Conservation (phyloP, 1,140 invertebrate species). For the Ceratosolen solmsi region DNA sequence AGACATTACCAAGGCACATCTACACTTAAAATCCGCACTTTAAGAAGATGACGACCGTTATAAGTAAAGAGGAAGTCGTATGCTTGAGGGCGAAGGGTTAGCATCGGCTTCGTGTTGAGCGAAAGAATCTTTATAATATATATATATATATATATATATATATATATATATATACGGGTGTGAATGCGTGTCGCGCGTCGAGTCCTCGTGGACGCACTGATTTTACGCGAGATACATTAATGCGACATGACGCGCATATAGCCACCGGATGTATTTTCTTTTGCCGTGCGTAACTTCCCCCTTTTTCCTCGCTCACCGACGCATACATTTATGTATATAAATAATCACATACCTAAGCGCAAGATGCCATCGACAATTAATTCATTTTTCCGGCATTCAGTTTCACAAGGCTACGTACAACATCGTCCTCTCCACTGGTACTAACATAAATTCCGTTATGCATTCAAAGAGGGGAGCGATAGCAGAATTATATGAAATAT, state of each 20-base stretch:
- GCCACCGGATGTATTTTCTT: conserved; percentile 52
- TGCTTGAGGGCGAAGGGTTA: conserved; percentile 38
- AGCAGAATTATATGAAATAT: too few relatives aligned
- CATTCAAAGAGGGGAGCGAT: not conserved
- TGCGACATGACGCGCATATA: conserved; percentile 61
- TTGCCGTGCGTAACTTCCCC: conserved; percentile 25
- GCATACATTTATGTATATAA: conserved; percentile 29
- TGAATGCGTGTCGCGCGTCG: conserved; percentile 67
- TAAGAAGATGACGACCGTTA: conserved; percentile 30
- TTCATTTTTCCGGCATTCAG: conserved; percentile 44
- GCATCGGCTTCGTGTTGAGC: not conserved
- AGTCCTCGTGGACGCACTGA: conserved; percentile 67
- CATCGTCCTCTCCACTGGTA: conserved; percentile 5
- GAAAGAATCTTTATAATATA: conserved; percentile 21
- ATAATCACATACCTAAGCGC: conserved; percentile 15
- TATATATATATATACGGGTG: conserved; percentile 22
- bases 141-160: not conserved
- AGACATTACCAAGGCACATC: conserved; percentile 14
- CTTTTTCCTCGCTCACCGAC: not conserved
- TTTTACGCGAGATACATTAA: conserved; percentile 70
- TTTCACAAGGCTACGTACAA: conserved; percentile 11
- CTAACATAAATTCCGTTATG: not conserved
- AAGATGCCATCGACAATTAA: conserved; percentile 48
- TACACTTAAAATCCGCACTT: conserved; percentile 17
- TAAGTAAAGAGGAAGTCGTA: conserved; percentile 43